A percentile compares a stretch with the other conserved stretches of the same genome.
These are phyloP conservation scores for Phaonia tiefii DNA, from an alignment of 2,888 invertebrate species.

Conservation along the genomic window DNA sequence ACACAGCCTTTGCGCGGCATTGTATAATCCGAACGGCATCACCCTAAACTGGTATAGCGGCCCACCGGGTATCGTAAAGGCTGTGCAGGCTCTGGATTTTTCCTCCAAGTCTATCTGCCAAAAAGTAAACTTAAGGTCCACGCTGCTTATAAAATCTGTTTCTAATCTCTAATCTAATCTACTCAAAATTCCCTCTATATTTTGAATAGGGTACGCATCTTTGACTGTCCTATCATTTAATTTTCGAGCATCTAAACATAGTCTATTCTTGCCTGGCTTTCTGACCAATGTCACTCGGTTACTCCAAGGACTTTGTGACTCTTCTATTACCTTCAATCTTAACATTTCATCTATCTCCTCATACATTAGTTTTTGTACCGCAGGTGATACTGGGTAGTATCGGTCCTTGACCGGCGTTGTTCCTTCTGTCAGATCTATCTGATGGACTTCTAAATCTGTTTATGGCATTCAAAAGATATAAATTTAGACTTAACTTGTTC, in stretches of 20 bases:
- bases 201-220: background rate
- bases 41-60: slow-evolving; percentile 58
- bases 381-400: slow-evolving; percentile 59
- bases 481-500: background rate
- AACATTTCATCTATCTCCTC: slow-evolving; percentile 73
- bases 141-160: slow-evolving; percentile 51
- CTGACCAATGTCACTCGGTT: slow-evolving; percentile 42
- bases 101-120: slow-evolving; percentile 44
- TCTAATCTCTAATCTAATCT: slow-evolving; percentile 56
- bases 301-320: slow-evolving; percentile 70
- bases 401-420: slow-evolving; percentile 27
- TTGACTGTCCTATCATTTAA: background rate
- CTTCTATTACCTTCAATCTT: slow-evolving; percentile 70
- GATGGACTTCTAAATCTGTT: slow-evolving; percentile 31
- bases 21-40: slow-evolving; percentile 42
- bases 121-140: slow-evolving; percentile 49
- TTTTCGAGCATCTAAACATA: slow-evolving; percentile 57
- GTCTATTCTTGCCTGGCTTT: slow-evolving; percentile 55
- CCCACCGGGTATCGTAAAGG: slow-evolving; percentile 53
- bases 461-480: background rate
- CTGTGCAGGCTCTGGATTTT: slow-evolving; percentile 42
- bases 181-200: slow-evolving; percentile 68
- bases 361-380: slow-evolving; percentile 1
- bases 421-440: slow-evolving; percentile 2
- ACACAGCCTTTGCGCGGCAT: slow-evolving; percentile 50